These are phyloP conservation scores for Macrobrachium rosenbergii DNA, from an alignment of 1,140 invertebrate genomes.

Conservation along the genomic window DNA sequence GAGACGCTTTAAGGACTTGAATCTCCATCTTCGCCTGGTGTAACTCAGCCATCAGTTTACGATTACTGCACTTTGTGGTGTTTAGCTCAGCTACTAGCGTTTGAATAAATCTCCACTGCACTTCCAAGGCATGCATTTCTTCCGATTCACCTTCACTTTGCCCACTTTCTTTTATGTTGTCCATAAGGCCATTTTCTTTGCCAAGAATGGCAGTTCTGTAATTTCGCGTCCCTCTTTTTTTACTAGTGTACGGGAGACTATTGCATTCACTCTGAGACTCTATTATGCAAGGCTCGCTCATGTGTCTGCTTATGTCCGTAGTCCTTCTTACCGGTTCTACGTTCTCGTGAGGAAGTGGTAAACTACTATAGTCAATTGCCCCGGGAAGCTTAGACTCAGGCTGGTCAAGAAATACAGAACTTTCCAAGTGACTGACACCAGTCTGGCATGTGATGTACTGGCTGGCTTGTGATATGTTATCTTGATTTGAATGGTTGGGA, in stretches of 20 bases:
- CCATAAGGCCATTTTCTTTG: constrained; percentile 42
- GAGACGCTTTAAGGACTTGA: constrained; percentile 41
- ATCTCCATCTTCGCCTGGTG: constrained; percentile 55
- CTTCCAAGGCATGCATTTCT: constrained; percentile 46
- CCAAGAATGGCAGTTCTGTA: not conserved
- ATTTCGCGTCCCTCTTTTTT: constrained; percentile 14
- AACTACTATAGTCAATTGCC: constrained; percentile 53
- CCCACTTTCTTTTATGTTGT: constrained; percentile 55
- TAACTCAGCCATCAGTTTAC: constrained; percentile 46
- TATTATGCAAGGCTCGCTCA: constrained; percentile 54
- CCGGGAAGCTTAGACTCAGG: constrained; percentile 32
- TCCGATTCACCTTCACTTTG: constrained; percentile 56
- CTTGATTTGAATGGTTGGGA: constrained; percentile 5
- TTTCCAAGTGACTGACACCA: constrained; percentile 45
- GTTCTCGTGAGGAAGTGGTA: constrained; percentile 38
- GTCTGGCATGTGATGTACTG: constrained; percentile 49
- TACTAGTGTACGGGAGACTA: not conserved
- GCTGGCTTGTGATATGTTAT: constrained; percentile 27
- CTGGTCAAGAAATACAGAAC: constrained; percentile 26
- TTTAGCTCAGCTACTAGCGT: constrained; percentile 51
- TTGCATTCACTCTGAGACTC: constrained; percentile 16
- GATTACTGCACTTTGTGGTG: constrained; percentile 42
- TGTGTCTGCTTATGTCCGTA: constrained; percentile 47
- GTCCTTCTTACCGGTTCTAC: constrained; percentile 9
- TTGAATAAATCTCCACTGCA: constrained; percentile 60